Percentiles rank a stretch among this genome's conserved stretches.
phyloP scores from a whole-genome alignment of 2,888 invertebrate species.

The Charanyca ferruginea region DNA sequence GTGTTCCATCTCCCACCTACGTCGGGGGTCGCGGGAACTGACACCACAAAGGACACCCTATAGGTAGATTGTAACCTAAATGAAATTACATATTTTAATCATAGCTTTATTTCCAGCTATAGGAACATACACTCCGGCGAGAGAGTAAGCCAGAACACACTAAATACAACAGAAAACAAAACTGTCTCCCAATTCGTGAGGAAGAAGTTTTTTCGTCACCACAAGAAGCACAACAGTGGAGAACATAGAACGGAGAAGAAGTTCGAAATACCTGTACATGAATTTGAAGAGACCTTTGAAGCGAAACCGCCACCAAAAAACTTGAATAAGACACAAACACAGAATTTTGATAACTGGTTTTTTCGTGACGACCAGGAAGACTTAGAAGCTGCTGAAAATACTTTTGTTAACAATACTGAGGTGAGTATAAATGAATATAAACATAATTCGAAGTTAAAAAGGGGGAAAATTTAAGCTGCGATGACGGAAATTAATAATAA shows the following conservation, averaged over 20 bases:
- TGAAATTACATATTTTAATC: background rate
- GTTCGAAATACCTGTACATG: conserved; percentile 90
- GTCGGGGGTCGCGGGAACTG: no score
- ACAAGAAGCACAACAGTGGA: conserved; percentile 76
- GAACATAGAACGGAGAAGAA: conserved; percentile 72
- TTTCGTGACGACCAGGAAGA: conserved; percentile 85
- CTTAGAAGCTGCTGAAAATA: conserved; percentile 83
- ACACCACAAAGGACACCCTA: no score
- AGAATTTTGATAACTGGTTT: conserved; percentile 84
- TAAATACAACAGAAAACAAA: conserved; percentile 71
- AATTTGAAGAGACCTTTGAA: conserved; percentile 92
- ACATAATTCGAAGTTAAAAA: no score
- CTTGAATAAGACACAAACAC: conserved; percentile 63
- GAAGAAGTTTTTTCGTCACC: conserved; percentile 87
- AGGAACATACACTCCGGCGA: conserved; percentile 85
- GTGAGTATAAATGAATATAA: no score
- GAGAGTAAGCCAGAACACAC: conserved; percentile 71
- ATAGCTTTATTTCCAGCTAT: conserved; percentile 68
- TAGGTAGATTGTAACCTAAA: background rate
- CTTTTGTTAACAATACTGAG: conserved; percentile 75
- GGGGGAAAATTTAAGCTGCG: no score
- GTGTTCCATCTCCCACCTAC: no score
- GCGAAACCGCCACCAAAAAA: conserved; percentile 86
- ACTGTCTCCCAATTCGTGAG: conserved; percentile 69
- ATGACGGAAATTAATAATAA: no score